Percentiles rank a stretch among this genome's conserved stretches.
Conservation (phyloP, 2,797 vertebrate species). For the Epinephelus awoara region DNA sequence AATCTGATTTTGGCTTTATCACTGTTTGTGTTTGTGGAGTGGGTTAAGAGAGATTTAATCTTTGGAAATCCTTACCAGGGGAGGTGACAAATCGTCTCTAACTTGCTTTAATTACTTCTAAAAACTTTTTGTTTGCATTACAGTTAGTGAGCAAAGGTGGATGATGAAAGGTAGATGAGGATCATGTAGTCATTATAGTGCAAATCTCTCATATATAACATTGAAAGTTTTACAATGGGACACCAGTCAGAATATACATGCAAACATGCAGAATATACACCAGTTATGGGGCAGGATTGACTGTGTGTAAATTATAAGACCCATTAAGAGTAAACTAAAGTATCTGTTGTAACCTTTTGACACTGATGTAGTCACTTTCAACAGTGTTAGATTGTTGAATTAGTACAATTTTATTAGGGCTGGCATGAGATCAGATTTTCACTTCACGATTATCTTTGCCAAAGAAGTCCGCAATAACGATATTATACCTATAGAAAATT, state of each 20-base stretch:
- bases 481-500: too few relatives aligned
- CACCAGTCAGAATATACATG: not conserved
- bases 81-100: constrained; percentile 77
- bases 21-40: constrained; percentile 81
- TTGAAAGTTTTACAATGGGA: not conserved
- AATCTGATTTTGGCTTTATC: constrained; percentile 86
- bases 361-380: not conserved
- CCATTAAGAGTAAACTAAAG: not conserved
- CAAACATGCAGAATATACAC: not conserved
- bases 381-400: not conserved
- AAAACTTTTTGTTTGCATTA: constrained; percentile 77
- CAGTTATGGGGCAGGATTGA: not conserved
- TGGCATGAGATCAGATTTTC: too few relatives aligned
- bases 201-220: not conserved
- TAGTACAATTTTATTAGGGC: not conserved
- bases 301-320: too few relatives aligned
- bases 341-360: not conserved
- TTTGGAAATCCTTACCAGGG: constrained; percentile 79
- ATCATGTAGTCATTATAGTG: not conserved
- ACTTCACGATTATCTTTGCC: too few relatives aligned
- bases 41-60: constrained; percentile 83
- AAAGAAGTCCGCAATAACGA: too few relatives aligned
- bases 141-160: constrained; percentile 24
- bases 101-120: constrained; percentile 80
- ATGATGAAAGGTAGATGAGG: constrained; percentile 6